Evolutionary conservation across 2,888 invertebrate genomes (phyloP).

Genomic region (Trissoscelio sp.): DNA sequence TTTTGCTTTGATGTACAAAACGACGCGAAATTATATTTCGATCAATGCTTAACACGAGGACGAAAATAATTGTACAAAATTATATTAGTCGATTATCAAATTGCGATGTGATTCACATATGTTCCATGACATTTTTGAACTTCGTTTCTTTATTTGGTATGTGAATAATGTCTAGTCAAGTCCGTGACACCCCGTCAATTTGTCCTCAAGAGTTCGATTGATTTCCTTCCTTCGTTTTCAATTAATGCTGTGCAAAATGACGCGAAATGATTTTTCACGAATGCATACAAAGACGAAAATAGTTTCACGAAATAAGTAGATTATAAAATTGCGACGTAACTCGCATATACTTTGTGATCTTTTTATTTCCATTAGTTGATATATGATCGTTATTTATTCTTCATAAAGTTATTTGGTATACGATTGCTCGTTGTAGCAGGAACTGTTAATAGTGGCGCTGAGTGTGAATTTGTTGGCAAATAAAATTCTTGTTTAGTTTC

Average conservation of each 20-base stretch:
- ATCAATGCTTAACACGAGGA: constrained; percentile 16
- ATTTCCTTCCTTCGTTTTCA: constrained; percentile 39
- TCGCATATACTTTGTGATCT: constrained; percentile 21
- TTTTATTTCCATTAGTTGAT: constrained; percentile 26
- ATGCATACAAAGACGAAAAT: constrained; percentile 55
- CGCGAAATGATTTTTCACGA: constrained; percentile 54
- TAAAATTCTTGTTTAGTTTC: constrained; percentile 55
- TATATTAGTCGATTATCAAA: constrained; percentile 11
- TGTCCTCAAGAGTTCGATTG: constrained; percentile 45
- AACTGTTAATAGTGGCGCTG: constrained; percentile 77
- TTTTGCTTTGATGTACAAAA: constrained; percentile 17
- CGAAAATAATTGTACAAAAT: constrained; percentile 29
- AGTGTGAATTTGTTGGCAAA: constrained; percentile 71
- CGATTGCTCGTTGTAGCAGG: constrained; percentile 79
- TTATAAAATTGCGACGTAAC: constrained; percentile 52
- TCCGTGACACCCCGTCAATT: constrained; percentile 68
- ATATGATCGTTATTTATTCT: constrained; percentile 54
- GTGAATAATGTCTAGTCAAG: constrained; percentile 72
- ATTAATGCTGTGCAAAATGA: constrained; percentile 64
- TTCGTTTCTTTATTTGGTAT: constrained; percentile 39
- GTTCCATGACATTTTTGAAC: constrained; percentile 1
- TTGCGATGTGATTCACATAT: constrained; percentile 1
- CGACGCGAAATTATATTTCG: constrained; percentile 11
- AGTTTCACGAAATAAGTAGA: constrained; percentile 47
- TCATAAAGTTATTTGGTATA: constrained; percentile 80